These are phyloP conservation scores for Albula glossodonta DNA, from an alignment of 2,113 vertebrate genomes.

Conservation along the genomic window DNA sequence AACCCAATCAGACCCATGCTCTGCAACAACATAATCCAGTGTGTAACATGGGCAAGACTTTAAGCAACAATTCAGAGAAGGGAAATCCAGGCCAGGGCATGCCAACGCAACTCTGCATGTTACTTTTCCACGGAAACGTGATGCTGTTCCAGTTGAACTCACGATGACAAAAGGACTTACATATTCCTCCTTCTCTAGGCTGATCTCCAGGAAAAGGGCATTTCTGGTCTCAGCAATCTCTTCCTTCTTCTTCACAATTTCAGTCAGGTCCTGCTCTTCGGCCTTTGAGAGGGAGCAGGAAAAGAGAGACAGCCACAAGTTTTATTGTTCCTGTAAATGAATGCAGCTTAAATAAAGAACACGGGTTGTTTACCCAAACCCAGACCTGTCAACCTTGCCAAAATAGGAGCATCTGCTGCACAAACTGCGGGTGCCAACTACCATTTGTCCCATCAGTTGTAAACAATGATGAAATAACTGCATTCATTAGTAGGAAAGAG, in stretches of 20 bases:
- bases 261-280: slow-evolving; percentile 64
- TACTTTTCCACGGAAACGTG: too few relatives aligned
- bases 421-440: neutral
- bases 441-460: neutral
- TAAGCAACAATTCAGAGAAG: neutral
- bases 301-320: neutral
- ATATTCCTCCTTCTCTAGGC: slow-evolving; percentile 73
- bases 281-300: slow-evolving; percentile 53
- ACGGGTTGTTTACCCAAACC: neutral
- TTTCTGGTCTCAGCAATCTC: slow-evolving; percentile 66
- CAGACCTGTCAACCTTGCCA: neutral
- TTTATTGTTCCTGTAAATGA: neutral
- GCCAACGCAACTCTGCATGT: neutral
- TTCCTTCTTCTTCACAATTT: slow-evolving; percentile 71
- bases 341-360: neutral
- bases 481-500: too few relatives aligned
- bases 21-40: neutral
- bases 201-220: slow-evolving; percentile 70
- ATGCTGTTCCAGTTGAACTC: too few relatives aligned
- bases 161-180: slow-evolving; percentile 58
- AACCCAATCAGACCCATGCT: neutral
- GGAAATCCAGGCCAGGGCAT: neutral
- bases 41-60: neutral
- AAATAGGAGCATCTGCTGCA: neutral
- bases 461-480: neutral